A percentile compares a stretch with the other conserved stretches of the same genome.
Evolutionary conservation across 2,888 invertebrate genomes (phyloP).

Genomic region (Halictus ligatus): DNA sequence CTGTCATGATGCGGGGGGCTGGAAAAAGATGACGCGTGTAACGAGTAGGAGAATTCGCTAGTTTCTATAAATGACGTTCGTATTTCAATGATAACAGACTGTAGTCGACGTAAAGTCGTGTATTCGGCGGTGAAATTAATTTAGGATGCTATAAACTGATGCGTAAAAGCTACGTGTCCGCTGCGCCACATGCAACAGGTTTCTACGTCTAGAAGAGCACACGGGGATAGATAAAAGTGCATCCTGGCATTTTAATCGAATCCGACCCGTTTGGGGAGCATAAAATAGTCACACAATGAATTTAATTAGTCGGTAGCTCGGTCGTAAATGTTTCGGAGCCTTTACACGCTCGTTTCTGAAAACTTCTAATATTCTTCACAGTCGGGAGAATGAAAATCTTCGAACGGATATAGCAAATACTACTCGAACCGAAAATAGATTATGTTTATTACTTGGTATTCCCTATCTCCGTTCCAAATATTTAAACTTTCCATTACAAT

Average conservation of each 20-base stretch:
- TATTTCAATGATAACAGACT: conserved; percentile 1
- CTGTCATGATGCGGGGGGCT: too few relatives aligned
- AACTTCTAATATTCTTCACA: neutral
- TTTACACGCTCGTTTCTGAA: neutral
- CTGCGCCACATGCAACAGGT: conserved; percentile 60
- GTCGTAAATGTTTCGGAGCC: neutral
- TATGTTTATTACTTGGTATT: neutral
- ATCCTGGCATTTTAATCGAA: neutral
- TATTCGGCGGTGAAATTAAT: conserved; percentile 36
- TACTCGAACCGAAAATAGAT: neutral
- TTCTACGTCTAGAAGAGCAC: conserved; percentile 46
- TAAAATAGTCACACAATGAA: neutral
- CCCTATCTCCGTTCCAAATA: too few relatives aligned
- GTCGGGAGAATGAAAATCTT: neutral
- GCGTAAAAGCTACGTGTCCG: conserved; percentile 31
- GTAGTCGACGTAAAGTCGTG: conserved; percentile 17
- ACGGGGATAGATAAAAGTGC: conserved; percentile 6
- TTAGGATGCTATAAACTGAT: conserved; percentile 39
- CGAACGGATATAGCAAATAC: neutral
- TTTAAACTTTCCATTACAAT: too few relatives aligned
- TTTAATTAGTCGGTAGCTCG: neutral
- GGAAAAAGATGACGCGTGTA: neutral
- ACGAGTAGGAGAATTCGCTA: conserved; percentile 13
- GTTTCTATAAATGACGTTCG: conserved; percentile 28
- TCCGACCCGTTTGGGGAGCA: neutral